These are phyloP conservation scores for Malaclemys terrapin DNA, from an alignment of 2,113 vertebrate species.

Conservation along the genomic window DNA sequence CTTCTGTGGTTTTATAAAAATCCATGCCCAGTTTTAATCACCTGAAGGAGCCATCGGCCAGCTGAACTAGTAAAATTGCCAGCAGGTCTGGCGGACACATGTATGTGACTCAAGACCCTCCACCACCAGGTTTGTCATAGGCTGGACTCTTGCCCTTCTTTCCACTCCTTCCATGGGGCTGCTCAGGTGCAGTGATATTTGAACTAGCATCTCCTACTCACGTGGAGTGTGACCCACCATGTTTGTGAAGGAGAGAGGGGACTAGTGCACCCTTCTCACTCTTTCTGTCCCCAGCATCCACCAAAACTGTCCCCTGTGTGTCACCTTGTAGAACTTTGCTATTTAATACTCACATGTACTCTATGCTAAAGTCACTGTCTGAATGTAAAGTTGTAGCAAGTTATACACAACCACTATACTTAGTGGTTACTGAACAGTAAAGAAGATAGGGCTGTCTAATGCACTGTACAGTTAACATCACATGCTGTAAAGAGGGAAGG, in stretches of 20 bases:
- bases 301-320: not conserved
- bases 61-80: not conserved
- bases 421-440: not conserved
- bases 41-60: not conserved
- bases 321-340: not conserved
- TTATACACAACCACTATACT: rapidly evolving
- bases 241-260: not conserved
- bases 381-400: not conserved
- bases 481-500: rapidly evolving
- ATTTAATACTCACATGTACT: rapidly evolving
- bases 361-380: not conserved
- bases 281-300: not conserved
- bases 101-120: not conserved
- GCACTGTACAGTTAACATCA: rapidly evolving
- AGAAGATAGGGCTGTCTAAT: not conserved
- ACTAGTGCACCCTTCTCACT: rapidly evolving
- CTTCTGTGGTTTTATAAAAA: not conserved
- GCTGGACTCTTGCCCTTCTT: rapidly evolving
- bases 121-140: not conserved
- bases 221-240: rapidly evolving
- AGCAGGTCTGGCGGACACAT: not conserved
- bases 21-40: not conserved
- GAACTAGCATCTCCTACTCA: not conserved
- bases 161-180: rapidly evolving
- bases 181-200: not conserved